These are phyloP conservation scores for Archilochus colubris DNA, from an alignment of 2,113 vertebrate species.

Conservation along the genomic window DNA sequence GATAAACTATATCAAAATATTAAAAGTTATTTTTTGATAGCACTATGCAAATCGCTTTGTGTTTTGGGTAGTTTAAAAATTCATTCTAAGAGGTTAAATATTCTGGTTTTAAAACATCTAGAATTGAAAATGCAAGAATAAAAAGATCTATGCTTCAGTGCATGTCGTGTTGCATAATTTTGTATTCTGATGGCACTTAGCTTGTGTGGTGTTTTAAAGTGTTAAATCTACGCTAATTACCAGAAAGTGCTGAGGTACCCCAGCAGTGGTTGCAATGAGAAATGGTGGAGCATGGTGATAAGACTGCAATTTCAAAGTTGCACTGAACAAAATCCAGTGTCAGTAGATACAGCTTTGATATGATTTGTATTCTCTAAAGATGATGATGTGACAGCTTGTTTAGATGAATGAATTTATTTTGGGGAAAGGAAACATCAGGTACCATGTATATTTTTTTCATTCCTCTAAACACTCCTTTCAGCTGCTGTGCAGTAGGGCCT, in stretches of 20 bases:
- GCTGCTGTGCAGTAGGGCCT: neutral
- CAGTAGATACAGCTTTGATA: neutral
- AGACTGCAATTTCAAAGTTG: neutral
- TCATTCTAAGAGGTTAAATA: neutral
- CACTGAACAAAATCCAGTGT: neutral
- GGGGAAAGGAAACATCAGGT: neutral
- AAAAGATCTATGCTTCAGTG: neutral
- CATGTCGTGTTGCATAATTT: neutral
- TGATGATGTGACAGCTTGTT: neutral
- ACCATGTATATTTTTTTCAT: neutral
- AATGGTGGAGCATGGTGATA: neutral
- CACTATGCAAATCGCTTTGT: neutral
- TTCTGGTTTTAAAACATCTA: neutral
- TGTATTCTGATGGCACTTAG: neutral
- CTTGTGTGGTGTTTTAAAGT: neutral
- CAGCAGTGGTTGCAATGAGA: neutral
- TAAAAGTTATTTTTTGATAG: neutral
- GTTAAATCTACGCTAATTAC: neutral
- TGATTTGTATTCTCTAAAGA: constrained; percentile 13
- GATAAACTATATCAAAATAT: constrained; percentile 27
- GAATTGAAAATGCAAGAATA: neutral
- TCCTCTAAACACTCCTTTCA: neutral
- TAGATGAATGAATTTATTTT: constrained; percentile 38
- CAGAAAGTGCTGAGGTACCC: neutral
- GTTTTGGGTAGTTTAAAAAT: neutral